These are phyloP conservation scores for Saguinus oedipus DNA, from an alignment of 2,797 vertebrate species.

Conservation along the genomic window DNA sequence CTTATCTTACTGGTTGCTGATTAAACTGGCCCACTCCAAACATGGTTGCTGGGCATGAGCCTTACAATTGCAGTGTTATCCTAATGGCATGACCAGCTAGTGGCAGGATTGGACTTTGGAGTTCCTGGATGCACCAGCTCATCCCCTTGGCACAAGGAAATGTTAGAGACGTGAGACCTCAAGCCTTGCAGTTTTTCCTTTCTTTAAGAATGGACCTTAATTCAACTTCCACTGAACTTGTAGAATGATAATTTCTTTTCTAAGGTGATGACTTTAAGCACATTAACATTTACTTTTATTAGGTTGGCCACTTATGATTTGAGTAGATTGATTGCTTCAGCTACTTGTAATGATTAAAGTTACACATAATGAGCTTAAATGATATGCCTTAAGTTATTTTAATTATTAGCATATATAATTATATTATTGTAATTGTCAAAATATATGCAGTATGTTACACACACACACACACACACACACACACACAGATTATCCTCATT, in stretches of 20 bases:
- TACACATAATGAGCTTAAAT: not conserved
- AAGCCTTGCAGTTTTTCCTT: not conserved
- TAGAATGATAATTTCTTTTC: not conserved
- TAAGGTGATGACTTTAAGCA: not conserved
- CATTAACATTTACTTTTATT: not conserved
- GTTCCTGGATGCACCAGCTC: not conserved
- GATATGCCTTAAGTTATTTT: not conserved
- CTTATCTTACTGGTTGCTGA: not conserved
- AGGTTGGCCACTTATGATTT: not conserved
- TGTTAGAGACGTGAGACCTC: not conserved
- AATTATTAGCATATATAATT: not conserved
- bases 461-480: not conserved
- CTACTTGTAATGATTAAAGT: not conserved
- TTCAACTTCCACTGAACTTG: not conserved
- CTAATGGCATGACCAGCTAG: not conserved
- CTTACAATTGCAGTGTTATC: not conserved
- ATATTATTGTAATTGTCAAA: not conserved
- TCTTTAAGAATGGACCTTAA: not conserved
- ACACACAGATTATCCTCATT: not conserved
- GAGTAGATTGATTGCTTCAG: not conserved
- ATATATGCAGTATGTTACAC: not conserved
- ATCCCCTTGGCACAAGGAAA: not conserved
- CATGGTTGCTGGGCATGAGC: no score
- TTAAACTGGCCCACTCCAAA: not conserved
- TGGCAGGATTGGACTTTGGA: not conserved